Conservation (phyloP, 2,113 vertebrate genomes). For the Sebastes fasciatus region DNA sequence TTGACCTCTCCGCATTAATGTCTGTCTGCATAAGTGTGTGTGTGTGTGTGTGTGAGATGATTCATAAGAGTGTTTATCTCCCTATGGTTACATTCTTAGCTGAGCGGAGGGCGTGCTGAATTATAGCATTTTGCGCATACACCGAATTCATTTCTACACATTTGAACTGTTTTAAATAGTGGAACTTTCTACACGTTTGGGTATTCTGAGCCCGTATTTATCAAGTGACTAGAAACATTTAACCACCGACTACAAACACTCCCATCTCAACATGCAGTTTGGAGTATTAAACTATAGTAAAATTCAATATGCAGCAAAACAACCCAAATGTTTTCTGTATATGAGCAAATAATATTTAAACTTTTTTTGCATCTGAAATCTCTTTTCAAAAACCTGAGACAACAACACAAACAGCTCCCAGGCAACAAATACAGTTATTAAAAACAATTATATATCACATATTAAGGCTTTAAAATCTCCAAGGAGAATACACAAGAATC, state of each 20-base stretch:
- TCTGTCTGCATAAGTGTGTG: neutral
- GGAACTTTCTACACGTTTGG: no score
- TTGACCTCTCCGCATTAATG: constrained; percentile 56
- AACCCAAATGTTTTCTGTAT: neutral
- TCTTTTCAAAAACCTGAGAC: neutral
- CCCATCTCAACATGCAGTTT: neutral
- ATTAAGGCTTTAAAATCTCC: neutral
- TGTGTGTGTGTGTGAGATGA: constrained; percentile 15
- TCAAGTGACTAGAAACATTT: neutral
- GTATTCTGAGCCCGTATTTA: no score
- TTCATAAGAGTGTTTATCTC: constrained; percentile 33
- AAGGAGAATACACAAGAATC: neutral
- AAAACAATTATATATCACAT: neutral
- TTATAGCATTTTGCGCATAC: neutral
- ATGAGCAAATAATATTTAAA: neutral
- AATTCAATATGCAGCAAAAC: neutral
- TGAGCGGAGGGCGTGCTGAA: neutral
- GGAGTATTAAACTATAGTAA: neutral
- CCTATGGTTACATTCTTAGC: constrained; percentile 4
- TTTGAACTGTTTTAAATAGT: neutral
- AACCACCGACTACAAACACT: neutral
- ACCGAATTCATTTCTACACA: neutral
- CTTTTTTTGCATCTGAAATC: no score
- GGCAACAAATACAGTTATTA: neutral
- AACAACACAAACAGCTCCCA: neutral